A percentile compares a stretch with the other conserved stretches of the same genome.
Conservation (phyloP, 2,888 invertebrate genomes). For the Lamproptera curius region DNA sequence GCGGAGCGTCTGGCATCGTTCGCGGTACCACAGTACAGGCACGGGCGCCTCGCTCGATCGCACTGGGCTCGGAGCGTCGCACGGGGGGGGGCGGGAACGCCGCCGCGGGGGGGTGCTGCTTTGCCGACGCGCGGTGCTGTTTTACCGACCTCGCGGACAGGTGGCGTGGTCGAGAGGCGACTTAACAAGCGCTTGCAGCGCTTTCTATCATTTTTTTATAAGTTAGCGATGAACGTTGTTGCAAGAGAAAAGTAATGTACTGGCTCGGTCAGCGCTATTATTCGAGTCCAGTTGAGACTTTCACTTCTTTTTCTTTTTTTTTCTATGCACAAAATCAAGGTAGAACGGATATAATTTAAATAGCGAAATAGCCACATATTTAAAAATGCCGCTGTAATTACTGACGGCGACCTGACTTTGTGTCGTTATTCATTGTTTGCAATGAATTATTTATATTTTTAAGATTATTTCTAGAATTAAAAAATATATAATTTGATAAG, state of each 20-base stretch:
- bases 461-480: too few species aligned
- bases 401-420: too few species aligned
- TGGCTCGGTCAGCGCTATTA: not conserved
- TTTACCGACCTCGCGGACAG: conserved; percentile 54
- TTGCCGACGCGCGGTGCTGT: conserved; percentile 37
- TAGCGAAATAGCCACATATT: too few species aligned
- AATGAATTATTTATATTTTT: too few species aligned
- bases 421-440: too few species aligned
- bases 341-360: not conserved
- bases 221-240: not conserved
- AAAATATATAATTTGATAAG: too few species aligned
- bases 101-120: conserved; percentile 43
- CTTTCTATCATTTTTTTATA: conserved; percentile 8
- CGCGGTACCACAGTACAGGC: conserved; percentile 41
- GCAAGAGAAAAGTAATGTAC: not conserved
- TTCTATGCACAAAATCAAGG: not conserved
- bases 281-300: not conserved
- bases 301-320: not conserved
- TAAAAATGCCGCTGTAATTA: too few species aligned
- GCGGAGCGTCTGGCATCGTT: conserved; percentile 62
- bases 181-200: conserved; percentile 18
- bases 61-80: conserved; percentile 49
- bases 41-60: conserved; percentile 71
- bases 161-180: conserved; percentile 44
- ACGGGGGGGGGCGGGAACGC: conserved; percentile 38